Conservation (phyloP, 2,797 vertebrate species). For the Acanthiza pusilla region DNA sequence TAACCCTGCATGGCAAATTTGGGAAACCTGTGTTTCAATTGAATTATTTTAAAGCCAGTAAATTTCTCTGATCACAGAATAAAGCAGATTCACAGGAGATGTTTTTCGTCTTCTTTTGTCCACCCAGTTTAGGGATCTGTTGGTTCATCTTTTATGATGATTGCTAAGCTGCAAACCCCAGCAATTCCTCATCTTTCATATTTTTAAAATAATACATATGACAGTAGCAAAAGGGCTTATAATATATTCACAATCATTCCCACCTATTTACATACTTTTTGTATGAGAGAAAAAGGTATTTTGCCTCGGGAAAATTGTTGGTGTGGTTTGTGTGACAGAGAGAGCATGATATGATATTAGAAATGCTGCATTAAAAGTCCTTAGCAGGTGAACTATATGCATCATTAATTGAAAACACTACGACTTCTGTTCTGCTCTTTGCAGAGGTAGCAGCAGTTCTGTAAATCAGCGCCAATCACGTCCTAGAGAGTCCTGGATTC, state of each 20-base stretch:
- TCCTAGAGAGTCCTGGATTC: background rate
- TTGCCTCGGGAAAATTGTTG: background rate
- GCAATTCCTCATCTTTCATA: background rate
- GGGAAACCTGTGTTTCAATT: background rate
- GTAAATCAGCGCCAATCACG: background rate
- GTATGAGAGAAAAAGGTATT: background rate
- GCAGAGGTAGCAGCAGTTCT: background rate
- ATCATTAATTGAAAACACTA: background rate
- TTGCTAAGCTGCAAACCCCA: background rate
- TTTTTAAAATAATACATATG: background rate
- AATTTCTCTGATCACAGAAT: background rate
- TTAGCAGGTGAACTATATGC: background rate
- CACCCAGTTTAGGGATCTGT: background rate
- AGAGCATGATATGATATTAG: background rate
- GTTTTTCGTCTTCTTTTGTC: background rate
- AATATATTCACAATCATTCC: background rate
- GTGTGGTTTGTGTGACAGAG: background rate
- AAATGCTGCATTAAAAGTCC: background rate
- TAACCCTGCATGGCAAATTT: background rate
- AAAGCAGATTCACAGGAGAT: background rate
- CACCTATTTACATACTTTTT: background rate
- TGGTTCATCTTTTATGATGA: background rate
- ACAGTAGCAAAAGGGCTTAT: background rate
- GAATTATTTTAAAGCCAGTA: background rate
- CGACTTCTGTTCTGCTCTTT: background rate